Conservation (phyloP, 2,888 invertebrate species). For the Caenorhabditis sinica region DNA sequence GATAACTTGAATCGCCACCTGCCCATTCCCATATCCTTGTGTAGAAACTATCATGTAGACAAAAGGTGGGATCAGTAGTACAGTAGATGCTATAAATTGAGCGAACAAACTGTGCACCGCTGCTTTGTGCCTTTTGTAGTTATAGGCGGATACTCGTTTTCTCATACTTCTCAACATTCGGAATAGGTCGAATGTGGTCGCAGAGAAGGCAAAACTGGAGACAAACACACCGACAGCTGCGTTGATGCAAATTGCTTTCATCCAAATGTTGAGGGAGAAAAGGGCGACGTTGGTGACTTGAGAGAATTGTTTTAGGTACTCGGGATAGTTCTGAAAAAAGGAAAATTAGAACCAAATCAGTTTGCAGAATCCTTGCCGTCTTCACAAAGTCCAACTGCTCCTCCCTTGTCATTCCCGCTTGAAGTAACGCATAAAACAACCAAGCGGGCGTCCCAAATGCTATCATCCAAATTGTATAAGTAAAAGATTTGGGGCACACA, state of each 20-base stretch:
- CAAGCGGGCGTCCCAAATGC: not conserved
- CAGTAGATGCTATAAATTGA: slow-evolving; percentile 36
- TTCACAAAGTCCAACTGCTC: slow-evolving; percentile 43
- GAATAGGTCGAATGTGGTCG: slow-evolving; percentile 35
- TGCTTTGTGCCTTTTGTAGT: slow-evolving; percentile 27
- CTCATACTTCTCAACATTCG: slow-evolving; percentile 17
- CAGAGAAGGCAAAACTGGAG: slow-evolving; percentile 16
- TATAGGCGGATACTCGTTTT: slow-evolving; percentile 20
- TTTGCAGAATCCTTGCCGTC: slow-evolving; percentile 1
- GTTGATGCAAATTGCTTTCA: not conserved
- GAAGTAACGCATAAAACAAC: not conserved
- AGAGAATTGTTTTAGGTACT: slow-evolving; percentile 5
- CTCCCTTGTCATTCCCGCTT: slow-evolving; percentile 19
- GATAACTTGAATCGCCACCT: not conserved
- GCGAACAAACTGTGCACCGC: slow-evolving; percentile 37
- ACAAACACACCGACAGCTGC: not conserved
- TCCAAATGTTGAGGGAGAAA: slow-evolving; percentile 31
- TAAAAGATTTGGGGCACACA: slow-evolving; percentile 7
- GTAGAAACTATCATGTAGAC: slow-evolving; percentile 6
- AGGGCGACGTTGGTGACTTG: slow-evolving; percentile 23
- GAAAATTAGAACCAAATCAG: no score
- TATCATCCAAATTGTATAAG: not conserved
- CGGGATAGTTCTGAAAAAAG: slow-evolving; percentile 34
- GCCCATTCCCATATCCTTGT: not conserved
- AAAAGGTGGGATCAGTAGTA: slow-evolving; percentile 21